phyloP scores from a whole-genome alignment of 2,888 invertebrate genomes.

The Latrodectus elegans region DNA sequence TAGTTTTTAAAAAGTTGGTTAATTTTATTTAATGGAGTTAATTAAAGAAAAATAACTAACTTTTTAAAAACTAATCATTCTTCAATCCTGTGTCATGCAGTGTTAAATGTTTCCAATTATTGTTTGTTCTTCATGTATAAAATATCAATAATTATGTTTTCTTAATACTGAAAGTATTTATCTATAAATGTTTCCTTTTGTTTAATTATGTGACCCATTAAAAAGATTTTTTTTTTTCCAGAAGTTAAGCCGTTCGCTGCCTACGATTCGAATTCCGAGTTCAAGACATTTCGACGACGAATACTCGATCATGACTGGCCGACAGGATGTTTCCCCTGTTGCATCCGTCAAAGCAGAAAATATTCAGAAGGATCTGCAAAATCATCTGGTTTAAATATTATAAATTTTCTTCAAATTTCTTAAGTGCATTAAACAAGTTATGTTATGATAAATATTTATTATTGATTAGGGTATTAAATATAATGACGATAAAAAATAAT shows the following conservation, averaged over 20 bases:
- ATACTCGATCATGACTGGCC: slow-evolving; percentile 63
- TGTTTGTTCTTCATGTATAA: no score
- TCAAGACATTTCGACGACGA: slow-evolving; percentile 50
- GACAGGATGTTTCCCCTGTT: slow-evolving; percentile 63
- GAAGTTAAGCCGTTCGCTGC: slow-evolving; percentile 29
- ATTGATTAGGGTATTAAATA: not conserved
- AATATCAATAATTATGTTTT: no score
- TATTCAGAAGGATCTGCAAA: slow-evolving; percentile 54
- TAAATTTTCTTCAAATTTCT: not conserved
- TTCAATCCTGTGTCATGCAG: no score
- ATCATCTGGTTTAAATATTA: slow-evolving; percentile 34
- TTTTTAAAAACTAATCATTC: no score
- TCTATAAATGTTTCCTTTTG: no score
- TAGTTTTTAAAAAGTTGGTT: no score
- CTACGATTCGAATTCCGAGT: slow-evolving; percentile 58
- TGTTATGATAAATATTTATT: not conserved
- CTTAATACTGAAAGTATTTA: no score
- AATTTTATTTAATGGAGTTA: no score
- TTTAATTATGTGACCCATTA: not conserved
- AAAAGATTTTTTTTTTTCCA: no score
- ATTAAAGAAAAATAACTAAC: no score
- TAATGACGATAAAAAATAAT: no score
- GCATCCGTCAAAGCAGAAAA: slow-evolving; percentile 71
- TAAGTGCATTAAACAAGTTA: not conserved
- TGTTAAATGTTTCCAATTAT: no score